phyloP scores from a whole-genome alignment of 2,113 vertebrate species.

The Hydropotes inermis region DNA sequence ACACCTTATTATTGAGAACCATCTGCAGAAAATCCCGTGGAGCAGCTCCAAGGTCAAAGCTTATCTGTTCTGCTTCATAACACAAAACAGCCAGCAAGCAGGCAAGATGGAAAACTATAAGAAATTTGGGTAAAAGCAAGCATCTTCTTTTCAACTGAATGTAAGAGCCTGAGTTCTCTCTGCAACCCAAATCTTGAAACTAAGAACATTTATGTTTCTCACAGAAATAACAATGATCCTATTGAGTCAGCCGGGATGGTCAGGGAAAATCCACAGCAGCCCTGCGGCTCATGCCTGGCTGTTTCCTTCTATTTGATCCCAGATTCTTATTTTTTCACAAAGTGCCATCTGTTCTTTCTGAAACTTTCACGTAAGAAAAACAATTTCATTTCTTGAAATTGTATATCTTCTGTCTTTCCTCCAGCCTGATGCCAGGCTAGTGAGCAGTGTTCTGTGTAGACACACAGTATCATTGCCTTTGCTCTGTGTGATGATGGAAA shows the following conservation, averaged over 20 bases:
- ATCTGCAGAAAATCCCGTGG: slow-evolving; percentile 47
- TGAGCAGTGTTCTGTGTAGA: neutral
- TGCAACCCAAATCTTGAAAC: neutral
- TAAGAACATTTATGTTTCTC: slow-evolving; percentile 48
- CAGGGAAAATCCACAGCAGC: slow-evolving; percentile 48
- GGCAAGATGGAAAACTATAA: neutral
- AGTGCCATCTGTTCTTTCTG: slow-evolving; percentile 72
- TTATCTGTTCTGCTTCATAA: slow-evolving; percentile 43
- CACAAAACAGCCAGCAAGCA: slow-evolving; percentile 10
- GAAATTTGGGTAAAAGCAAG: neutral
- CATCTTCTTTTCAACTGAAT: neutral
- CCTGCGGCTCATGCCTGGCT: slow-evolving; percentile 40
- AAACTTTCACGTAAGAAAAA: slow-evolving; percentile 65
- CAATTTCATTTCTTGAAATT: slow-evolving; percentile 61
- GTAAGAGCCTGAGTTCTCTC: slow-evolving; percentile 9
- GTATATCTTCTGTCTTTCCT: slow-evolving; percentile 27
- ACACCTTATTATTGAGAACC: slow-evolving; percentile 61
- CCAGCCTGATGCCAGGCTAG: neutral
- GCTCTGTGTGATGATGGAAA: neutral
- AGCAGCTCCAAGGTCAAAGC: slow-evolving; percentile 64
- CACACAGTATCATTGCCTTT: neutral
- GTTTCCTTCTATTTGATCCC: slow-evolving; percentile 54
- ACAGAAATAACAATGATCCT: slow-evolving; percentile 17
- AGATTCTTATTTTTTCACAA: slow-evolving; percentile 28
- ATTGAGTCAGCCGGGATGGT: neutral